Percentiles rank a stretch among this genome's conserved stretches.
Conservation (phyloP, 2,113 vertebrate species). For the Platichthys flesus region DNA sequence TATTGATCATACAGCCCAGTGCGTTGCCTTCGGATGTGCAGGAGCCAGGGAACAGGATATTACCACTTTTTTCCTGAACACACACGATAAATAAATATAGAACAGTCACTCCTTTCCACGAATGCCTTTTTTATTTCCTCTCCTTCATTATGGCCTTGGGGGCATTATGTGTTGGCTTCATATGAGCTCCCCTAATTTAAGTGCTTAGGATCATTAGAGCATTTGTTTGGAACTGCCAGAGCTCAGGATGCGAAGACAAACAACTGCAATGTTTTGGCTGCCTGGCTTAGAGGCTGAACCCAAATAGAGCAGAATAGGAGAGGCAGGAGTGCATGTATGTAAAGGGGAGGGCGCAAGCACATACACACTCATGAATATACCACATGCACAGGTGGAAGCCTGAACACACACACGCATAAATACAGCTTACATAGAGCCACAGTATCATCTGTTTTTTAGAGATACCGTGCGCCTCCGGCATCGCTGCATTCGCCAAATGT, state of each 20-base stretch:
- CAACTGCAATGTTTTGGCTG: conserved; percentile 19
- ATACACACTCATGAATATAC: neutral
- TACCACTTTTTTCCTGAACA: too few relatives aligned
- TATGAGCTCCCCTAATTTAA: conserved; percentile 16
- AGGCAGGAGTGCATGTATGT: neutral
- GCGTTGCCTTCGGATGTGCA: too few relatives aligned
- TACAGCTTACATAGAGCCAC: neutral
- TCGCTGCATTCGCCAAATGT: neutral
- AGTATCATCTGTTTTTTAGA: neutral
- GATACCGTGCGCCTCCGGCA: neutral
- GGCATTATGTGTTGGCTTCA: conserved; percentile 15
- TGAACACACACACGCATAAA: neutral
- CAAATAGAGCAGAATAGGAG: neutral
- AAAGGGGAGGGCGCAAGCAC: neutral
- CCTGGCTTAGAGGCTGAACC: neutral
- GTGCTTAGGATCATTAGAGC: conserved; percentile 31
- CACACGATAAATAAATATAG: too few relatives aligned
- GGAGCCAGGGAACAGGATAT: too few relatives aligned
- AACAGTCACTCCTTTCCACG: neutral
- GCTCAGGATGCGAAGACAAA: conserved; percentile 41
- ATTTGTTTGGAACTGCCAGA: conserved; percentile 27
- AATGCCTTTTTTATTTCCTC: neutral
- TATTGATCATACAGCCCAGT: neutral
- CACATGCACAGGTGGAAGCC: neutral
- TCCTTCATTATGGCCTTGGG: neutral